Conservation (phyloP, 2,888 invertebrate genomes). For the Elmis aenea region DNA sequence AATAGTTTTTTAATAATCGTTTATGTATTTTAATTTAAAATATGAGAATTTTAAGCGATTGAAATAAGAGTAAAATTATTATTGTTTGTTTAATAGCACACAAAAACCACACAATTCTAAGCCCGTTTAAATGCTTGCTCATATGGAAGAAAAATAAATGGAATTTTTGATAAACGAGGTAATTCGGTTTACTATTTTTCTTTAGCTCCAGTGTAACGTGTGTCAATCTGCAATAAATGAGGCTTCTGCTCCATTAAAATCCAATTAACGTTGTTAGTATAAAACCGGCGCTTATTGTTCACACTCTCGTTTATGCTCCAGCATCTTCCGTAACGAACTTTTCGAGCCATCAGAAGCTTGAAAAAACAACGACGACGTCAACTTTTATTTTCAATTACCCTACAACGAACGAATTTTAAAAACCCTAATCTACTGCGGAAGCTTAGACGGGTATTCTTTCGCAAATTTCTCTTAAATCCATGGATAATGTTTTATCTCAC, state of each 20-base stretch:
- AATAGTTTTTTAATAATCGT: too few species aligned
- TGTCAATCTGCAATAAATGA: slow-evolving; percentile 5
- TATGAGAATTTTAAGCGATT: slow-evolving; percentile 1
- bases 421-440: too few species aligned
- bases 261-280: slow-evolving; percentile 5
- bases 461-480: too few species aligned
- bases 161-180: slow-evolving; percentile 9
- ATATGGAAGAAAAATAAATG: slow-evolving; percentile 9
- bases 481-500: too few species aligned
- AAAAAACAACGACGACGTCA: too few species aligned
- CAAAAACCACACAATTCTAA: slow-evolving; percentile 2
- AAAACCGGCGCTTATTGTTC: too few species aligned
- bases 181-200: slow-evolving; percentile 9
- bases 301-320: too few species aligned
- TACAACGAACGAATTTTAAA: too few species aligned
- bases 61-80: not conserved
- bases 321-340: too few species aligned
- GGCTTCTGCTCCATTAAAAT: slow-evolving; percentile 9
- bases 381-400: too few species aligned
- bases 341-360: too few species aligned
- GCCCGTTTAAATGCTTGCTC: slow-evolving; percentile 7
- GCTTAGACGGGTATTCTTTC: too few species aligned
- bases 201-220: slow-evolving; percentile 4
- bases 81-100: not conserved
- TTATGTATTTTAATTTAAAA: slow-evolving; percentile 1